phyloP scores from a whole-genome alignment of 1,140 invertebrate species.

The Zeugodacus cucurbitae region DNA sequence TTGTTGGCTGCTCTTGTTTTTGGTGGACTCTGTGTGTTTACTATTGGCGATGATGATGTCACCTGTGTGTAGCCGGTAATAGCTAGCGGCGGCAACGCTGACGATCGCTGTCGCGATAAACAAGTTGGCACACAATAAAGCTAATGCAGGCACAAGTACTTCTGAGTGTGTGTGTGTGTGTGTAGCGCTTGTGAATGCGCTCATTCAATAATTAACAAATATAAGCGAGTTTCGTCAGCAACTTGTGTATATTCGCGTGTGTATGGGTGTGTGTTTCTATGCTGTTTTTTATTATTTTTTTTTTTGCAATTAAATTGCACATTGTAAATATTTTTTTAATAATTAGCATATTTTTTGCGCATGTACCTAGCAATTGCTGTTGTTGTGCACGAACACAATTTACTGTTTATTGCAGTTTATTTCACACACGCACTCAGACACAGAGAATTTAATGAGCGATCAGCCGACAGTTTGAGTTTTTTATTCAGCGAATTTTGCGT shows the following conservation, averaged over 20 bases:
- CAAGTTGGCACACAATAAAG: constrained; percentile 27
- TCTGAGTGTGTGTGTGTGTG: not conserved
- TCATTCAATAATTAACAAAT: constrained; percentile 39
- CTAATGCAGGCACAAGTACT: not conserved
- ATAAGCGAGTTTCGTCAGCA: not conserved
- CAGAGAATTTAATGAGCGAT: not conserved
- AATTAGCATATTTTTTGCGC: constrained; percentile 1
- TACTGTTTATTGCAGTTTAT: not conserved
- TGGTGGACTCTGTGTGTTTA: constrained; percentile 1
- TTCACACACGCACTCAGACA: not conserved
- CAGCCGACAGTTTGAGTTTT: not conserved
- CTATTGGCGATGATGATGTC: constrained; percentile 36
- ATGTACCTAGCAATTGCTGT: not conserved
- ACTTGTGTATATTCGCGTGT: not conserved
- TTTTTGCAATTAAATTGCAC: not conserved
- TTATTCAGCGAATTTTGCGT: not conserved
- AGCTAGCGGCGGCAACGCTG: not conserved
- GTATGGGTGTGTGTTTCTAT: not conserved
- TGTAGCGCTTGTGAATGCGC: not conserved
- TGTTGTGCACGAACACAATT: not conserved
- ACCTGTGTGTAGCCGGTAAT: constrained; percentile 25
- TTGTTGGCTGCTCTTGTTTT: not conserved
- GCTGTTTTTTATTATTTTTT: not conserved
- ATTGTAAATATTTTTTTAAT: not conserved
- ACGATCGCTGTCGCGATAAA: constrained; percentile 28